These are phyloP conservation scores for Neodiprion lecontei DNA, from an alignment of 1,140 invertebrate genomes.

Conservation along the genomic window DNA sequence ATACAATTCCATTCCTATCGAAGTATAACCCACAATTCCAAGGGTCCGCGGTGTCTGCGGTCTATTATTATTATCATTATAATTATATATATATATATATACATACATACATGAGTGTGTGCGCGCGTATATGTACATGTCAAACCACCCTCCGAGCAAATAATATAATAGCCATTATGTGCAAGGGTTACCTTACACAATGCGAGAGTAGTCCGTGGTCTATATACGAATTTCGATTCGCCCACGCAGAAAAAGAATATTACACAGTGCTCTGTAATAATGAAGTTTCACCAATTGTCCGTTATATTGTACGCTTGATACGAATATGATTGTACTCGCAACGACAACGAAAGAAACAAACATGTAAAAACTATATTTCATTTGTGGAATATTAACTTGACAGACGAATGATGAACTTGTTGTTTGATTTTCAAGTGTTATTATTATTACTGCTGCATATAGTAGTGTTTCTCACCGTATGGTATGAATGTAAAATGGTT, in stretches of 20 bases:
- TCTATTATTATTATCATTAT: not conserved
- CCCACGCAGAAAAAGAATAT: not conserved
- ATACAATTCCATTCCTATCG: not conserved
- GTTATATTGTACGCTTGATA: not conserved
- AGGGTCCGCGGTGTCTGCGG: slow-evolving; percentile 3
- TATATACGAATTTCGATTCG: not conserved
- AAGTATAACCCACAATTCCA: not conserved
- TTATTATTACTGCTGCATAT: no score
- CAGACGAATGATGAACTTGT: no score
- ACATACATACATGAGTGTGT: no score
- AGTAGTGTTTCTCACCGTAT: no score
- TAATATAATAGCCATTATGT: slow-evolving; percentile 2
- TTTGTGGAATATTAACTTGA: no score
- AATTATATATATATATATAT: not conserved
- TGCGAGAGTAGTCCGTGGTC: not conserved
- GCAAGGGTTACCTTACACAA: slow-evolving; percentile 1
- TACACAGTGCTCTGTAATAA: not conserved
- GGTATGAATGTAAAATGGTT: no score
- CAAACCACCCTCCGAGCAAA: not conserved
- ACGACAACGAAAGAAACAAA: not conserved
- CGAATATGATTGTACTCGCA: not conserved
- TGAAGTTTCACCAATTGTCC: not conserved
- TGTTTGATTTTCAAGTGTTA: no score
- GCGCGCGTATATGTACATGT: not conserved
- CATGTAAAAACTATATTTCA: not conserved